Evolutionary conservation across 2,888 invertebrate species (phyloP), one percentile per base, ranked within the genome.

Genomic region (Lithophane semibrunnea): DNA sequence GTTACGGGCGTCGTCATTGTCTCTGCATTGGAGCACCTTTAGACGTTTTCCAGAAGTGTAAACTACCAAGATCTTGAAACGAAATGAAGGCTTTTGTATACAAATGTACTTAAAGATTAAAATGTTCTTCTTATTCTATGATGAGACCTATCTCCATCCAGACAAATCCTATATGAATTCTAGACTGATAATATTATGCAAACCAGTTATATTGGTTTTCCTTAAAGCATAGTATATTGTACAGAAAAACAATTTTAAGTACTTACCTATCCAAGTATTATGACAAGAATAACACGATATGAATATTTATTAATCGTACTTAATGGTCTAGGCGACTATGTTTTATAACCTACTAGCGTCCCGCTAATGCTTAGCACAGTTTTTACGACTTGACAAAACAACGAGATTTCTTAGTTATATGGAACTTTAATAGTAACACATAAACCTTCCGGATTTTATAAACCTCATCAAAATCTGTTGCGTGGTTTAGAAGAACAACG

Each of bases 141-240:
- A 54, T 68, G 42, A 54, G 18, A 52, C 7, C 13, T 52, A 24
- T 60, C 29, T 68, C 13, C 10, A 47, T 13, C 18, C 47, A 54
- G 24, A 54, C 16, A 68, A 37, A 47, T 63, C 37, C 42, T n/a
- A 56, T 54, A 66, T 29, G 0, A 56, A 67, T 67, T 74, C 44
- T 63, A 67, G 29, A 58, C 16, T 16, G n/a, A 18, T 0, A 37
- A 21, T 74, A 63, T 52, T 73, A 74, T 64, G 44, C 63, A 68
- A 44, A 49, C 13, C 13, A 56, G 12, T 16, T 21, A n/a, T 54
- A 18, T 42, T 58, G 12, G 29, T 82, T 82, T 77, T 77, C 80
- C 83, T 71, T 58, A 76, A 52, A 75, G 64, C 18, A 68, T 37
- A 75, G 64, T 18, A 68, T 42, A 37, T 75, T 47, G 68, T 68